Conservation (phyloP, 2,113 vertebrate species). For the Nipponia nippon region DNA sequence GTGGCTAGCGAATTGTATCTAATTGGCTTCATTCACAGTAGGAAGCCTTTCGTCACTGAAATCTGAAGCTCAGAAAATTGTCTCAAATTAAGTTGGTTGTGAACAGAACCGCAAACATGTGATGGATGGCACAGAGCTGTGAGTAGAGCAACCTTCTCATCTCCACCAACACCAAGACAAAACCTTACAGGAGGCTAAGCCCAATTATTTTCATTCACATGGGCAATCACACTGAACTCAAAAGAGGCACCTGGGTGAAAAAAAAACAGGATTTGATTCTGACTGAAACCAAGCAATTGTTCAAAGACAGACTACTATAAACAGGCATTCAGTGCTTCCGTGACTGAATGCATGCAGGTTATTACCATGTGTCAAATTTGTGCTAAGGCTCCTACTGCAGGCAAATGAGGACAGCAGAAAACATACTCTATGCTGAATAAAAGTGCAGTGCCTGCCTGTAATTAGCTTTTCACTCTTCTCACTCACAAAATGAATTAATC, state of each 20-base stretch:
- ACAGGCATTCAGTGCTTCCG: not conserved
- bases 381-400: not conserved
- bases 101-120: accelerated
- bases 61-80: not conserved
- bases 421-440: not conserved
- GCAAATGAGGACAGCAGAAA: not conserved
- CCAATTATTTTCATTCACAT: not conserved
- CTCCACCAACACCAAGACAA: not conserved
- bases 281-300: not conserved
- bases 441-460: not conserved
- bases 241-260: not conserved
- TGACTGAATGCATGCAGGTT: not conserved
- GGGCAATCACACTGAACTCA: not conserved
- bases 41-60: not conserved
- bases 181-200: not conserved
- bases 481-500: not conserved
- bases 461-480: not conserved
- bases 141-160: not conserved
- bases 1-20: not conserved
- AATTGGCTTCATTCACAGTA: not conserved
- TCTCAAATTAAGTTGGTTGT: not conserved
- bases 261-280: not conserved
- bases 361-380: not conserved
- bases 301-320: not conserved
- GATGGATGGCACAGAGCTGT: not conserved